Evolutionary conservation across 2,888 invertebrate species (phyloP).

Genomic region (Caenorhabditis wallacei): DNA sequence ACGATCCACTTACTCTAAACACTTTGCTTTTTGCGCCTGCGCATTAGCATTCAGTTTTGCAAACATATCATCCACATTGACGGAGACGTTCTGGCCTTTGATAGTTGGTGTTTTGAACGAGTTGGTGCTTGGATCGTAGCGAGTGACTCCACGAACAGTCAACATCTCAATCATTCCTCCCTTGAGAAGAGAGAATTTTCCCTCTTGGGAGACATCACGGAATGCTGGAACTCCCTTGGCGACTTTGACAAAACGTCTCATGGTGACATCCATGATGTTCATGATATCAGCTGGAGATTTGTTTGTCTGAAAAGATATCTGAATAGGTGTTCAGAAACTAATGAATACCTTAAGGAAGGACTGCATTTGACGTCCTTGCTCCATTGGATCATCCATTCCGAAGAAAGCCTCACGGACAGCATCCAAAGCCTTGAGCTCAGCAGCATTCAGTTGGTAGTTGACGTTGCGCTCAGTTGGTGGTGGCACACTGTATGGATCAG

Average conservation of each 20-base stretch:
- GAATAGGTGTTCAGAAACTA: not conserved
- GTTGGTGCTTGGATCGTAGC: slow-evolving; percentile 74
- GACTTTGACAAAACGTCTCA: slow-evolving; percentile 81
- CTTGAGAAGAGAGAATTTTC: slow-evolving; percentile 81
- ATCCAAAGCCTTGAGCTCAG: slow-evolving; percentile 78
- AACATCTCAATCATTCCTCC: slow-evolving; percentile 82
- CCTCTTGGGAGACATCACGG: slow-evolving; percentile 79
- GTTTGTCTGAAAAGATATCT: slow-evolving; percentile 64
- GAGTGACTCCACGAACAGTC: slow-evolving; percentile 79
- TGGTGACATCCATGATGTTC: slow-evolving; percentile 82
- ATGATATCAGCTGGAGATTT: slow-evolving; percentile 79
- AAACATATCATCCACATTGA: slow-evolving; percentile 77
- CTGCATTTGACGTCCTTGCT: slow-evolving; percentile 71
- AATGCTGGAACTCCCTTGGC: slow-evolving; percentile 80
- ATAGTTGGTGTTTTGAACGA: slow-evolving; percentile 76
- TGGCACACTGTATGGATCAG: slow-evolving; percentile 37
- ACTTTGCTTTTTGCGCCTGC: slow-evolving; percentile 73
- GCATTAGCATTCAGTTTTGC: slow-evolving; percentile 76
- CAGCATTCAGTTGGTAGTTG: slow-evolving; percentile 75
- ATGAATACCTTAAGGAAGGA: slow-evolving; percentile 69
- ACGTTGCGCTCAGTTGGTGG: slow-evolving; percentile 51
- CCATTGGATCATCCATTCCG: slow-evolving; percentile 80
- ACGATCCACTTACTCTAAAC: slow-evolving; percentile 70
- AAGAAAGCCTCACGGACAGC: slow-evolving; percentile 74
- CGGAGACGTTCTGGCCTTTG: slow-evolving; percentile 61